A percentile compares a stretch with the other conserved stretches of the same genome.
Evolutionary conservation across 2,797 vertebrate species (phyloP).

Genomic region (Chrysocyon brachyurus): DNA sequence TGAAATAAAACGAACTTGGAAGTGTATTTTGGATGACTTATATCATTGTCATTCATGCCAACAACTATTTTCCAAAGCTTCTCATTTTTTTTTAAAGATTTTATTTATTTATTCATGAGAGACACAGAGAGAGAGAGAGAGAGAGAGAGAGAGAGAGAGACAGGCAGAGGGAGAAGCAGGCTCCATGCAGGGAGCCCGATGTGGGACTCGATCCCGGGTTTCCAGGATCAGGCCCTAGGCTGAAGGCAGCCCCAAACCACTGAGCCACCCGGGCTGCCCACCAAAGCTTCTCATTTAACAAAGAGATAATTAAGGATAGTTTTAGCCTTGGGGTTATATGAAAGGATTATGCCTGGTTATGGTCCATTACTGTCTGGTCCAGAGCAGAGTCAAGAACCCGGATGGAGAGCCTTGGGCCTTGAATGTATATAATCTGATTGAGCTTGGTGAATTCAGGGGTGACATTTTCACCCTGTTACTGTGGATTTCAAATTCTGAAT

Average conservation of each 20-base stretch:
- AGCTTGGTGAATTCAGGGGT: not conserved
- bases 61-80: conserved; percentile 26
- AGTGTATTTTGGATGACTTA: not conserved
- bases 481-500: not conserved
- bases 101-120: no score
- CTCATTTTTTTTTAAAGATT: not conserved
- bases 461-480: not conserved
- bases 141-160: no score
- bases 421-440: not conserved
- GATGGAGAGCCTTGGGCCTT: not conserved
- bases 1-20: conserved; percentile 57
- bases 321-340: not conserved
- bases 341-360: not conserved
- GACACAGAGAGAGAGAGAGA: no score
- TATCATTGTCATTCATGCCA: not conserved
- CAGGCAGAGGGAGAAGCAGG: no score
- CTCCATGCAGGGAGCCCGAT: no score
- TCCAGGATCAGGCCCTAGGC: no score
- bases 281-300: conserved; percentile 17
- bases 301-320: not conserved
- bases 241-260: no score
- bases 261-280: no score
- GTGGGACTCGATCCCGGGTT: no score
- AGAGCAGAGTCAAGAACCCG: not conserved
- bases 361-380: not conserved